Base-by-base conservation (phyloP, 30 jellyfish, hydroid and myxozoan species). In the Catostylus mosaicus region DNA sequence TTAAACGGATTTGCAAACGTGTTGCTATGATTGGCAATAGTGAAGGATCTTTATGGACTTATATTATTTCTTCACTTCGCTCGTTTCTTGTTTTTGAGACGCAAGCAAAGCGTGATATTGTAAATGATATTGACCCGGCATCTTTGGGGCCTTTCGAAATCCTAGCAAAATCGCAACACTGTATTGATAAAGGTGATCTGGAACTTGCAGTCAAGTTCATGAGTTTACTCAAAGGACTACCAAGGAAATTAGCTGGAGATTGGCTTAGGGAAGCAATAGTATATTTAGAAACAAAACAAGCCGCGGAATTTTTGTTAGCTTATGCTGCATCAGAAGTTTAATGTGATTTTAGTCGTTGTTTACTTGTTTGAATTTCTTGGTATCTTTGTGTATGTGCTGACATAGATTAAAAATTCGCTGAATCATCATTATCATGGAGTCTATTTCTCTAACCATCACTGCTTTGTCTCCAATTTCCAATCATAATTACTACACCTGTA, bases 171-270 rank as follows among this genome's bases (percentile, higher is more conserved):
- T 96, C 98, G 48, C 94, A 87, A 63, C 74, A 71, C 72, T 74
- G 88, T 64, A 56, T 88, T 27, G 87, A 84, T 12, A 66, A 63
- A 23, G 98, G 98, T 7, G 97, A 93, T 46, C 51, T 86, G 84
- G 97, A 86, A 52, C 89, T 79, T 27, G 96, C 98, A 27, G 96
- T 92, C 33, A 93, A 93, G 57, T 87, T 93, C 50, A 93, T 93
- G 96, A 86, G 95, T 85, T 78, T 77, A 46, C 68, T 93, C 33
- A 75, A 72, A 30, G 98, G 98, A 16, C 84, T 85, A 20, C 85
- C 98, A 18, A 69, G 97, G 37, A 73, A 93, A 66, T 37, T 93
- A 61, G 89, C 96, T 35, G 32, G 85, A 46, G 98, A 93, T 77
- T 93, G 98, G 98, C 63, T 93, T 26, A 69, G 86, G 48, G 98